Evolutionary conservation across 2,797 vertebrate genomes (phyloP).

Genomic region (Vireo griseus): DNA sequence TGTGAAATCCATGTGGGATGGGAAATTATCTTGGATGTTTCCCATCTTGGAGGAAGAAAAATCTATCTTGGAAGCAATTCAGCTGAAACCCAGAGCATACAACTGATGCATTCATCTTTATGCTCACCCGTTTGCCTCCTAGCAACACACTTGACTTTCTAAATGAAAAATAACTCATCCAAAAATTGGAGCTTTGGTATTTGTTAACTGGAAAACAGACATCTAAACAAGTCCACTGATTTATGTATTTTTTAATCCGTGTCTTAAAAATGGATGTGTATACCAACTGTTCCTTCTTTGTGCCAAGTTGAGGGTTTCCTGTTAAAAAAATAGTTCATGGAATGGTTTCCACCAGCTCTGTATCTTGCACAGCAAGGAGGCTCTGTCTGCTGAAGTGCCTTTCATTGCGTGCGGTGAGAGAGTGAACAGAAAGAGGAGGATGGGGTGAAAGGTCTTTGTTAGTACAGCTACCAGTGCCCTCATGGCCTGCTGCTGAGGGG

Average conservation of each 20-base stretch:
- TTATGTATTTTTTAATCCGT: not conserved
- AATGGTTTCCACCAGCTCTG: not conserved
- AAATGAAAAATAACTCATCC: not conserved
- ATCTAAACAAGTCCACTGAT: not conserved
- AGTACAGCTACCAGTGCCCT: not conserved
- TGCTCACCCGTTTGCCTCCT: not conserved
- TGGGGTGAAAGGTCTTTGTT: not conserved
- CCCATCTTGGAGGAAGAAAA: not conserved
- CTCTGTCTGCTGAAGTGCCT: not conserved
- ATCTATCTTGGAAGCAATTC: not conserved
- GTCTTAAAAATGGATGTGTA: not conserved
- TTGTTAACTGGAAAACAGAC: not conserved
- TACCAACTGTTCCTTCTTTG: not conserved
- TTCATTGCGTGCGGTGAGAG: not conserved
- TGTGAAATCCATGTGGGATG: slow-evolving; percentile 52
- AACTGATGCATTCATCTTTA: not conserved
- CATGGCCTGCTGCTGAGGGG: not conserved
- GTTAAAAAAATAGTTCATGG: not conserved
- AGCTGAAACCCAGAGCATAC: not conserved
- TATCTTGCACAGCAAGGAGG: not conserved
- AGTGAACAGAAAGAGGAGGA: not conserved
- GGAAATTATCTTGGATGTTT: slow-evolving; percentile 17
- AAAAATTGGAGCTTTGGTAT: not conserved
- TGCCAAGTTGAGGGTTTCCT: not conserved
- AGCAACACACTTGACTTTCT: not conserved